A percentile compares a stretch with the other conserved stretches of the same genome.
Evolutionary conservation across 2,797 vertebrate species (phyloP).

Genomic region (Rhinichthys osculus): DNA sequence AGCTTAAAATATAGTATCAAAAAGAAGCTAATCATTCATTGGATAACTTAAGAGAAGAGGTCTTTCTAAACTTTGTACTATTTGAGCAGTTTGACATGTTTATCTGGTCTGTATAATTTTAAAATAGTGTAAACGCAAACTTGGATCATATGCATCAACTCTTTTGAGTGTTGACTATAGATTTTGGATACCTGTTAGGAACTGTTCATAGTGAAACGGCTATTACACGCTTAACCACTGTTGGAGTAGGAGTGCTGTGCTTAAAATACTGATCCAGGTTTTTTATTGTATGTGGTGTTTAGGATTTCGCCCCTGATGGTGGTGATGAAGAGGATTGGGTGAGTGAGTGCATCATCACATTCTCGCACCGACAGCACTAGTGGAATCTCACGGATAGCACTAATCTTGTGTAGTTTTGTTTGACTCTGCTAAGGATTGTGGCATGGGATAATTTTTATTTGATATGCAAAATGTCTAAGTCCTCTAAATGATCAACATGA

Average conservation of each 20-base stretch:
- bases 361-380: neutral
- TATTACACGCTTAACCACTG: neutral
- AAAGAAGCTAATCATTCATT: neutral
- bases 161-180: neutral
- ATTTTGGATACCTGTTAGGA: neutral
- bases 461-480: neutral
- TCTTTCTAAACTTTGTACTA: neutral
- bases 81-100: neutral
- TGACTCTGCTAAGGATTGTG: neutral
- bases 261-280: neutral
- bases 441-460: neutral
- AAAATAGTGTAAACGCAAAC: neutral
- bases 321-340: constrained; percentile 42
- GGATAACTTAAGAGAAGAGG: neutral
- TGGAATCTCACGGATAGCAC: neutral
- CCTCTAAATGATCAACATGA: neutral
- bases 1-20: neutral
- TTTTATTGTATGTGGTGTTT: neutral
- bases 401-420: neutral
- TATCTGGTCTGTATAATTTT: neutral
- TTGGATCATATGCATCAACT: neutral
- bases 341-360: neutral
- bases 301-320: constrained; percentile 39
- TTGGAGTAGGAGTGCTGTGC: neutral
- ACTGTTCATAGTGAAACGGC: neutral